These are phyloP conservation scores for Tetragonula clypearis DNA, from an alignment of 1,140 invertebrate species.

Conservation along the genomic window DNA sequence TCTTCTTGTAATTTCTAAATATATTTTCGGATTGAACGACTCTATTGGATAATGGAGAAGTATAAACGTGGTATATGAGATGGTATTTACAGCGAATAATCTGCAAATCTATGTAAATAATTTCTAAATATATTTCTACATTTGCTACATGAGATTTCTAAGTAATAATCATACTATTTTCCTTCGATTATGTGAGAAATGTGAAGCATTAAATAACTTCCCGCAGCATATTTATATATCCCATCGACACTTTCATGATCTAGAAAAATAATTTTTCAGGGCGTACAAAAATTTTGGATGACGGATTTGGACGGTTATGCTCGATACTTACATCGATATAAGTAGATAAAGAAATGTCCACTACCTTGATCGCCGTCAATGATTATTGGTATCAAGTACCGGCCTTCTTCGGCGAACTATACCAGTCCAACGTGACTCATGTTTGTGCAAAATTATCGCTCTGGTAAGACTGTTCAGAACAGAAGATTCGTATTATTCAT, in stretches of 20 bases:
- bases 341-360: constrained; percentile 53
- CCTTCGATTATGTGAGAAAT: neutral
- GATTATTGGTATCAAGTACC: constrained; percentile 61
- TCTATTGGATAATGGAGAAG: no score
- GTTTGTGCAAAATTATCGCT: constrained; percentile 36
- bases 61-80: no score
- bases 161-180: neutral
- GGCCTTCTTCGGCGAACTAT: constrained; percentile 49
- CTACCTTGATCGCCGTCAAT: constrained; percentile 66
- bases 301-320: neutral
- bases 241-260: neutral
- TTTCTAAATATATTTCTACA: neutral
- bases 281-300: neutral
- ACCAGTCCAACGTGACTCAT: constrained; percentile 64
- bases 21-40: no score
- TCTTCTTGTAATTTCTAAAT: no score
- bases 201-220: neutral
- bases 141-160: neutral
- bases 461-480: constrained; percentile 16
- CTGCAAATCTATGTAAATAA: no score
- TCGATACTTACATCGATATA: constrained; percentile 51
- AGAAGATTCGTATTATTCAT: neutral
- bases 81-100: no score
- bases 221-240: neutral
- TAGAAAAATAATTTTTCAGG: neutral